These are phyloP conservation scores for Carpatolechia fugitivella DNA, from an alignment of 2,888 invertebrate species.

Conservation along the genomic window DNA sequence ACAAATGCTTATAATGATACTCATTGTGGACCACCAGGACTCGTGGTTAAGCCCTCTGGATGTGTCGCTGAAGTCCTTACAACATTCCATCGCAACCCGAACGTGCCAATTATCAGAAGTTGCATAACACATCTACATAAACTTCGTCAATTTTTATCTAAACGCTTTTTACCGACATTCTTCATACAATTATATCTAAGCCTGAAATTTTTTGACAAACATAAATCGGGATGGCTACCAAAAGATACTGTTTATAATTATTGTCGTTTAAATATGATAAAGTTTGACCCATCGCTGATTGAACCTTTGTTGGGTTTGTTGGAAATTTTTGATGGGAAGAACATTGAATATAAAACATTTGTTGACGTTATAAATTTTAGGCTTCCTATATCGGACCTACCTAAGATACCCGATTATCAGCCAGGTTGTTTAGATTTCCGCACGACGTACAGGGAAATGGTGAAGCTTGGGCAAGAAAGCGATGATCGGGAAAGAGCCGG, in stretches of 20 bases:
- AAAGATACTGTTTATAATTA: conserved; percentile 61
- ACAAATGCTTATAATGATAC: conserved; percentile 74
- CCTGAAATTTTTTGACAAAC: conserved; percentile 55
- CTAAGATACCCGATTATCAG: conserved; percentile 57
- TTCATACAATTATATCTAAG: conserved; percentile 50
- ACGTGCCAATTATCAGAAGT: conserved; percentile 55
- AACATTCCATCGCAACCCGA: conserved; percentile 50
- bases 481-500: conserved; percentile 51
- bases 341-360: conserved; percentile 72
- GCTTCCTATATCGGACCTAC: conserved; percentile 56
- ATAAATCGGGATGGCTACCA: conserved; percentile 65
- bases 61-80: conserved; percentile 67
- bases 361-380: conserved; percentile 68
- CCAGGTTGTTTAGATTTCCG: conserved; percentile 52
- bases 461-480: conserved; percentile 44
- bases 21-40: conserved; percentile 61
- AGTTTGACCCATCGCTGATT: conserved; percentile 67
- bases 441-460: conserved; percentile 67
- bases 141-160: conserved; percentile 50
- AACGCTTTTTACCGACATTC: conserved; percentile 49
- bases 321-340: conserved; percentile 62
- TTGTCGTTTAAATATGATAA: conserved; percentile 59
- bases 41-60: conserved; percentile 56
- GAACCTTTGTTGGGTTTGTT: conserved; percentile 68
- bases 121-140: conserved; percentile 70